Evolutionary conservation across 2,113 vertebrate species (phyloP).

Genomic region (Probosciger aterrimus): DNA sequence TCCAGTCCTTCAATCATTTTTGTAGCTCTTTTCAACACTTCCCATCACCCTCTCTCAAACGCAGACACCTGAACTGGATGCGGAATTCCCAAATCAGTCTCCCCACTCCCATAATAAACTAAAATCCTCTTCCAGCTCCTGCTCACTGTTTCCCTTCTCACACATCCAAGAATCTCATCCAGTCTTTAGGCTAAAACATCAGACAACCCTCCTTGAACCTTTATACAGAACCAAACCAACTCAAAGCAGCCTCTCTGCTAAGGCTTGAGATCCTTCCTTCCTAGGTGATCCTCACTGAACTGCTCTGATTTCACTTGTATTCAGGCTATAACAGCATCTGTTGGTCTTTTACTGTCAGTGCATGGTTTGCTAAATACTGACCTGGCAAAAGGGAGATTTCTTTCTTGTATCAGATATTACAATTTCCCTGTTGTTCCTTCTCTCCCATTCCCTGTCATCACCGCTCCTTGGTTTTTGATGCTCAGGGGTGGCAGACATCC

Average conservation of each 20-base stretch:
- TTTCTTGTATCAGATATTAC: not conserved
- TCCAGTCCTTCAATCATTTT: conserved; percentile 30
- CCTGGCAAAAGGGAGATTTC: not conserved
- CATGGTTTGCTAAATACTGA: not conserved
- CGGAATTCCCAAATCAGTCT: not conserved
- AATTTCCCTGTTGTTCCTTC: not conserved
- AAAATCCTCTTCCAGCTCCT: not conserved
- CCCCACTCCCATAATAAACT: not conserved
- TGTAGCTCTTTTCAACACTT: conserved; percentile 34
- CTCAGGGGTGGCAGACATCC: not conserved
- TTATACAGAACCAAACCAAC: not conserved
- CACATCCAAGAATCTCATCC: not conserved
- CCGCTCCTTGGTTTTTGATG: not conserved
- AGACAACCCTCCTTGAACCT: no score
- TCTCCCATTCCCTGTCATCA: not conserved
- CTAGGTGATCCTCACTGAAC: not conserved
- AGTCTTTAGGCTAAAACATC: not conserved
- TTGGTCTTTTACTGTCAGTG: not conserved
- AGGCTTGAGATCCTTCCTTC: not conserved
- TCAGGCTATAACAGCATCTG: not conserved
- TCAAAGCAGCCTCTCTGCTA: not conserved
- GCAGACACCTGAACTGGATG: not conserved
- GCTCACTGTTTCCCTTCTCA: not conserved
- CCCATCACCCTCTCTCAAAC: not conserved
- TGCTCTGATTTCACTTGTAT: not conserved